Conservation (phyloP, 2,113 vertebrate genomes). For the Labrus mixtus region DNA sequence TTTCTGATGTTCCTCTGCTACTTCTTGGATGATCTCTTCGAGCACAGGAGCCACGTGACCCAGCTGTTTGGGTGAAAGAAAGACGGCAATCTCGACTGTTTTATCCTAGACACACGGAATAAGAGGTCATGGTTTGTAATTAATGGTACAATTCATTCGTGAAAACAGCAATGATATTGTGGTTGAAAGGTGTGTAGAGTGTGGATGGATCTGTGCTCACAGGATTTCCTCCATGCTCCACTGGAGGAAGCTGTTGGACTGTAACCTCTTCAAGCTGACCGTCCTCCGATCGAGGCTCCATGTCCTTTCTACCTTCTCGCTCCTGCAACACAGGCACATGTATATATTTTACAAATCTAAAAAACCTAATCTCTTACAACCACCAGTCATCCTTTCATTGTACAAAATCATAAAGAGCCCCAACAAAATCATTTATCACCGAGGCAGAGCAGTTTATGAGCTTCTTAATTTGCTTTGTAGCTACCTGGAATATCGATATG, state of each 20-base stretch:
- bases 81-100: constrained; percentile 68
- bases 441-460: neutral
- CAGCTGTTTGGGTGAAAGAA: constrained; percentile 73
- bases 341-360: neutral
- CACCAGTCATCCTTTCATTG: neutral
- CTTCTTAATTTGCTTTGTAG: neutral
- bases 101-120: constrained; percentile 62
- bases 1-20: constrained; percentile 62
- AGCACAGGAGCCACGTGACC: constrained; percentile 69
- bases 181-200: neutral
- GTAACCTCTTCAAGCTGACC: constrained; percentile 66
- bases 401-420: neutral
- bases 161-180: neutral
- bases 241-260: constrained; percentile 48
- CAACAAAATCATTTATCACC: neutral
- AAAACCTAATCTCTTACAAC: no score
- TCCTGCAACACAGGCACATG: constrained; percentile 67
- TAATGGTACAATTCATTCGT: neutral
- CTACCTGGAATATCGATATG: neutral
- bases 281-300: constrained; percentile 71
- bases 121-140: neutral
- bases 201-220: constrained; percentile 50
- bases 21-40: constrained; percentile 72
- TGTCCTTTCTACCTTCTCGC: constrained; percentile 71
- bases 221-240: constrained; percentile 33